A percentile compares a stretch with the other conserved stretches of the same genome.
These are phyloP conservation scores for Ia io DNA, from an alignment of 2,113 vertebrate species.

Conservation along the genomic window DNA sequence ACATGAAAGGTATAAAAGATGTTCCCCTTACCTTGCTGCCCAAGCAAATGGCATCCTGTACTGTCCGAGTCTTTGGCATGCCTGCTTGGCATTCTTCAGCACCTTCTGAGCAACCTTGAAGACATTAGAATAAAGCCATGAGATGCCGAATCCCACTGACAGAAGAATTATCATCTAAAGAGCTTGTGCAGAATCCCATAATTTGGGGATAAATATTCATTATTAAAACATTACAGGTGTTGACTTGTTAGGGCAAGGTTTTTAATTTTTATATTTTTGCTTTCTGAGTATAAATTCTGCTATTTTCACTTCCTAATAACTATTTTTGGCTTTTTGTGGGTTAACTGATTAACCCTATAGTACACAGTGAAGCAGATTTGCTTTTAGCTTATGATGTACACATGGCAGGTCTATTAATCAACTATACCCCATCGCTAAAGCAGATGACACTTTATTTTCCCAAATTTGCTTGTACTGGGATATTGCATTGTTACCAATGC, in stretches of 20 bases:
- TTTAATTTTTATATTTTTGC: neutral
- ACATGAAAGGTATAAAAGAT: neutral
- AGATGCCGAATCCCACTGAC: neutral
- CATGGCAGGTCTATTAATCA: neutral
- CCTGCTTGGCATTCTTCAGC: constrained; percentile 96
- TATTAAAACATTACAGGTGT: neutral
- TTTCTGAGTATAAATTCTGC: neutral
- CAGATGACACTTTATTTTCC: too few relatives aligned
- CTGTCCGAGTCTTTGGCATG: constrained; percentile 93
- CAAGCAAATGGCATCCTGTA: constrained; percentile 99
- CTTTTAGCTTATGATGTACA: neutral
- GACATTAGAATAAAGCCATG: constrained; percentile 30
- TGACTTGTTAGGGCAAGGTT: neutral
- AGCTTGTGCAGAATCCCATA: neutral
- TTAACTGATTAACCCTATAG: neutral
- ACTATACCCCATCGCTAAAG: neutral
- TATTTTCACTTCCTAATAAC: neutral
- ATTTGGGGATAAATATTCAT: neutral
- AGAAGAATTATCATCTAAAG: neutral
- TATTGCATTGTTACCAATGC: neutral
- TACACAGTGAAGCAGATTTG: neutral
- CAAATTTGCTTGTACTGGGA: neutral
- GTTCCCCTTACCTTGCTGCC: constrained; percentile 91
- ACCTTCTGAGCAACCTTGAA: constrained; percentile 96
- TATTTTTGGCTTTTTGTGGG: neutral